These are phyloP conservation scores for Ispidina lecontei DNA, from an alignment of 2,797 vertebrate genomes.

Conservation along the genomic window DNA sequence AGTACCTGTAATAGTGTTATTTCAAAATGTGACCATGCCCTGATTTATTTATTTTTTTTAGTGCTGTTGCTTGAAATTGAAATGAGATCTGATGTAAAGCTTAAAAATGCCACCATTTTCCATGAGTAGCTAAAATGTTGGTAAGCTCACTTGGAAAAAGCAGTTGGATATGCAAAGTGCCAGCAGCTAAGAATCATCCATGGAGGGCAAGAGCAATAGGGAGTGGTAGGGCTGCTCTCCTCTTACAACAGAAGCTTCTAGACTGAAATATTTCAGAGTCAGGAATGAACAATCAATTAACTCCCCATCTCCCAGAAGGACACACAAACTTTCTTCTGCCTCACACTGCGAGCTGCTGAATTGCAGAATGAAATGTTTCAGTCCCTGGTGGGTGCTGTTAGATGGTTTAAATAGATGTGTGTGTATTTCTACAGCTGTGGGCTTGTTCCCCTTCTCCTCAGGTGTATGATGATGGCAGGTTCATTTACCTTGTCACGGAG, in stretches of 20 bases:
- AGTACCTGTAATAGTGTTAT: fast-evolving
- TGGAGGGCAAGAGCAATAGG: neutral
- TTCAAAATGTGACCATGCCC: neutral
- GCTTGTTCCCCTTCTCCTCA: constrained; percentile 50
- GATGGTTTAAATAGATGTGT: no score
- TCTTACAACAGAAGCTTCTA: neutral
- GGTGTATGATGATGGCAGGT: constrained; percentile 95
- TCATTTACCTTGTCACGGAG: constrained; percentile 94
- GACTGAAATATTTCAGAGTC: neutral
- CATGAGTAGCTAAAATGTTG: neutral
- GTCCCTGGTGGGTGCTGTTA: neutral
- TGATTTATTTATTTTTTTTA: neutral
- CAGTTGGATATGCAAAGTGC: neutral
- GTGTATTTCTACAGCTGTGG: neutral
- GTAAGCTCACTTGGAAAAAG: neutral
- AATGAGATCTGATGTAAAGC: neutral
- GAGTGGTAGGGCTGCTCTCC: neutral
- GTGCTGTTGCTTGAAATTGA: neutral
- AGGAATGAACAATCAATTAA: neutral
- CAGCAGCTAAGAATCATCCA: neutral
- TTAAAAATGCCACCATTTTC: neutral
- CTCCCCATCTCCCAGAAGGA: neutral
- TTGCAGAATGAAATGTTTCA: neutral
- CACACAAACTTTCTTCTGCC: neutral
- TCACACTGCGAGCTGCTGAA: neutral